Conservation (phyloP, 2,113 vertebrate genomes). For the Sinocyclocheilus anophthalmus region DNA sequence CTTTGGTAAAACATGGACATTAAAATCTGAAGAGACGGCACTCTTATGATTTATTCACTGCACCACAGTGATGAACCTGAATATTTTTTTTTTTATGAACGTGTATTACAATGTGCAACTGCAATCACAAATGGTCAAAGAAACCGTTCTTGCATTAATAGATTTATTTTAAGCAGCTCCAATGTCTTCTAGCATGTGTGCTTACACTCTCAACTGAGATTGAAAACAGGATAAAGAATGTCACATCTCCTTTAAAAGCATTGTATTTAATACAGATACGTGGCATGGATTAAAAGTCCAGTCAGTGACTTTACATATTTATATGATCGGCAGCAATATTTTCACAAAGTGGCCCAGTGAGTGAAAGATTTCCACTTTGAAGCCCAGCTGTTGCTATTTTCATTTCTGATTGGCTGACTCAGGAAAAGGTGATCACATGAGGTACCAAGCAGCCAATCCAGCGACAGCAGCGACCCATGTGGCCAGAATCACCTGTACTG, state of each 20-base stretch:
- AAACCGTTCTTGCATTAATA: neutral
- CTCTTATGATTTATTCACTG: neutral
- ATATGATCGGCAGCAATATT: neutral
- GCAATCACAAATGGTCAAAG: neutral
- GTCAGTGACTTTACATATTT: neutral
- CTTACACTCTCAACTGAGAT: neutral
- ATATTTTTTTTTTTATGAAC: neutral
- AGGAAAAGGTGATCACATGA: constrained; percentile 77
- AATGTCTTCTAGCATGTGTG: neutral
- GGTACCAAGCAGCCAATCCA: constrained; percentile 85
- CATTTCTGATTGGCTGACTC: neutral
- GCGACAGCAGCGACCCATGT: constrained; percentile 78
- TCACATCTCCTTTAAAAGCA: neutral
- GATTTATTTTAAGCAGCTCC: neutral
- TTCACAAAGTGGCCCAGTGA: neutral
- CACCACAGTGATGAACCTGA: neutral
- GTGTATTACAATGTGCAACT: neutral
- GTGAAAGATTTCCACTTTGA: neutral
- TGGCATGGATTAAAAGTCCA: neutral
- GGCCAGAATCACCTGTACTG: constrained; percentile 82
- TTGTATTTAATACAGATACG: neutral
- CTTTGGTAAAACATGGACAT: neutral
- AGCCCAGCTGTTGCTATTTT: neutral
- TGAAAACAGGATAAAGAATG: neutral
- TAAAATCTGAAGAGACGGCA: neutral